Evolutionary conservation across 1,140 invertebrate species (phyloP).

Genomic region (Leptinotarsa texana): DNA sequence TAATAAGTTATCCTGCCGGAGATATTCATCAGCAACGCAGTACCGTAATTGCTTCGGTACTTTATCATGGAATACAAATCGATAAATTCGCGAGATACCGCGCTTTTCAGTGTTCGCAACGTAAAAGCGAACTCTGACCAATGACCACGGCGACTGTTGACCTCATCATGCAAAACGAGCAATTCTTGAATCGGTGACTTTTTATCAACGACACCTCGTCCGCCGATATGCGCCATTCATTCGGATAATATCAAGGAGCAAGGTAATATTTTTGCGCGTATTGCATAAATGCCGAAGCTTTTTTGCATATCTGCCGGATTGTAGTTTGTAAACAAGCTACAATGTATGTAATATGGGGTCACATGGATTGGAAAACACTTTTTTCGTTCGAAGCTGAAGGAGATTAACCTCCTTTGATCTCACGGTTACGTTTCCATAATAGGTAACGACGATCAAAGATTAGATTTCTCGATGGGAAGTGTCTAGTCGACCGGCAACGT

Average conservation of each 20-base stretch:
- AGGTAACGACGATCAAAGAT: neutral
- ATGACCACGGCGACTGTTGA: conserved; percentile 14
- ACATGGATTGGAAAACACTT: conserved; percentile 2
- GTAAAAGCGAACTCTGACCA: conserved; percentile 6
- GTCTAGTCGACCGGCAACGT: neutral
- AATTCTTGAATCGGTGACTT: conserved; percentile 13
- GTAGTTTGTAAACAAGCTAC: conserved; percentile 6
- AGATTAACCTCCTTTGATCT: conserved; percentile 8
- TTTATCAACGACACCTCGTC: conserved; percentile 5
- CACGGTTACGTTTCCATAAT: conserved; percentile 8
- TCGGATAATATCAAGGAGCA: conserved; percentile 21
- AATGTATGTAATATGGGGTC: conserved; percentile 1
- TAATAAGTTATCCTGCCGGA: neutral
- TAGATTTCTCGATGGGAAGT: conserved; percentile 1
- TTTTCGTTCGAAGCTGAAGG: neutral
- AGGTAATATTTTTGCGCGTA: conserved; percentile 20
- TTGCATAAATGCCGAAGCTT: conserved; percentile 9
- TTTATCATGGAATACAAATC: neutral
- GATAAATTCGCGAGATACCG: neutral
- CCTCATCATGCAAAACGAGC: conserved; percentile 16
- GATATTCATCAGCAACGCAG: neutral
- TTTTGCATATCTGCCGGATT: conserved; percentile 2
- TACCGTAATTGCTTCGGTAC: conserved; percentile 3
- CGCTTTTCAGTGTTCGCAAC: neutral
- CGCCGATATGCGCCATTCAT: conserved; percentile 16